These are phyloP conservation scores for Caenorhabditis sp. DNA, from an alignment of 2,888 invertebrate genomes.

Conservation along the genomic window DNA sequence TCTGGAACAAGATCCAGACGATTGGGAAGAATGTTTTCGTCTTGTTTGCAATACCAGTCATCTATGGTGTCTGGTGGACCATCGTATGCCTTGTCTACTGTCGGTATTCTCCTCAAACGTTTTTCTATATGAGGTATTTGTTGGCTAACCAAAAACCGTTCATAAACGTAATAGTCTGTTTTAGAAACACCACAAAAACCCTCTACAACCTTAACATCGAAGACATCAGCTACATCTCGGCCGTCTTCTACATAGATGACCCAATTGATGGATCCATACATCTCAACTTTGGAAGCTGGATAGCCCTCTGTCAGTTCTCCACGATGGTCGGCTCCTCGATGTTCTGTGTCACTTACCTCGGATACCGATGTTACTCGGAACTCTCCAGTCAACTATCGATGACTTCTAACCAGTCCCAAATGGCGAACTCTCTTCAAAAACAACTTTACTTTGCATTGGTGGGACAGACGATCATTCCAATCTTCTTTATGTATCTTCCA, in stretches of 20 bases:
- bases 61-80: conserved; percentile 42
- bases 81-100: conserved; percentile 32
- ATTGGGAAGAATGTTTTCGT: conserved; percentile 17
- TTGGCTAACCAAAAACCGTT: not conserved
- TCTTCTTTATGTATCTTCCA: conserved; percentile 44
- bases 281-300: conserved; percentile 4
- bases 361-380: conserved; percentile 23
- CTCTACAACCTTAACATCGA: conserved; percentile 32
- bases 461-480: conserved; percentile 40
- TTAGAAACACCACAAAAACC: conserved; percentile 36
- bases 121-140: conserved; percentile 36
- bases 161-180: not conserved
- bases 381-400: conserved; percentile 1
- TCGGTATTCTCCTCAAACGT: conserved; percentile 29
- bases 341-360: conserved; percentile 44
- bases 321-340: conserved; percentile 48
- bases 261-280: not conserved
- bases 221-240: conserved; percentile 45
- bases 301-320: conserved; percentile 37
- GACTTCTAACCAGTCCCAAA: conserved; percentile 11
- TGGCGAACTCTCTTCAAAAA: conserved; percentile 29
- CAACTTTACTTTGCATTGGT: conserved; percentile 47
- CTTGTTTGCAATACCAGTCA: conserved; percentile 19
- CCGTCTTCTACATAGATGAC: conserved; percentile 42
- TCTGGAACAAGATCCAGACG: conserved; percentile 5